Percentiles rank a stretch among this genome's conserved stretches.
Evolutionary conservation across 2,113 vertebrate genomes (phyloP).

Genomic region (Ailurus styani): DNA sequence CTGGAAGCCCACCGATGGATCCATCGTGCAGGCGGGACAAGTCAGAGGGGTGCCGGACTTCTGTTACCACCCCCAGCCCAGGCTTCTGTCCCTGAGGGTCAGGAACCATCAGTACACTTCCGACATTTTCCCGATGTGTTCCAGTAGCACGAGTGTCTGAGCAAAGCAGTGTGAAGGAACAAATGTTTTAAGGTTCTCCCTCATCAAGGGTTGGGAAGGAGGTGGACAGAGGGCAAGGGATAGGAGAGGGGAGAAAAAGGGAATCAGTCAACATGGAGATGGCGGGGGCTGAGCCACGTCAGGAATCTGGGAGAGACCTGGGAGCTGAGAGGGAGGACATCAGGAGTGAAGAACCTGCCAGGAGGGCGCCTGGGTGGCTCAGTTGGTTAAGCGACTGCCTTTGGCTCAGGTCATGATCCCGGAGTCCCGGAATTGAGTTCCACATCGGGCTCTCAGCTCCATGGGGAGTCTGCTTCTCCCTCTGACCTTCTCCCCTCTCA

Average conservation of each 20-base stretch:
- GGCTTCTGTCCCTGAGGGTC: not conserved
- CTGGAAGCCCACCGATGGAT: constrained; percentile 41
- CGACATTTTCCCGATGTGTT: not conserved
- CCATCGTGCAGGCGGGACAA: not conserved
- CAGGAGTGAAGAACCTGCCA: not conserved
- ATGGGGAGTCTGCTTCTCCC: too few species aligned
- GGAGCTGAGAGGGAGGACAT: not conserved
- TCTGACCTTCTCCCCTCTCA: too few species aligned
- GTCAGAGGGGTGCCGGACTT: not conserved
- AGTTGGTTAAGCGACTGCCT: too few species aligned
- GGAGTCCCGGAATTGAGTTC: too few species aligned
- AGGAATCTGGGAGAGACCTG: not conserved
- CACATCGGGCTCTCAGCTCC: too few species aligned
- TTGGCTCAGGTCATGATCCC: too few species aligned
- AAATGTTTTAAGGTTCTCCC: not conserved
- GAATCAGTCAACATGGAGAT: not conserved
- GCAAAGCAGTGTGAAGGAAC: not conserved
- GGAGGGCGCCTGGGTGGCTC: too few species aligned
- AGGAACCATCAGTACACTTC: not conserved
- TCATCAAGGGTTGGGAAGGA: not conserved
- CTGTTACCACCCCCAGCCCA: not conserved
- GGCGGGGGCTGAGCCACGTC: not conserved
- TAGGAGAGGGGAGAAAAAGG: not conserved
- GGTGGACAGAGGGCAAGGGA: not conserved
- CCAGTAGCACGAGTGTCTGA: not conserved